Percentiles rank a stretch among this genome's conserved stretches.
Conservation (phyloP, 1,140 invertebrate species). For the Lordiphosa mommai region DNA sequence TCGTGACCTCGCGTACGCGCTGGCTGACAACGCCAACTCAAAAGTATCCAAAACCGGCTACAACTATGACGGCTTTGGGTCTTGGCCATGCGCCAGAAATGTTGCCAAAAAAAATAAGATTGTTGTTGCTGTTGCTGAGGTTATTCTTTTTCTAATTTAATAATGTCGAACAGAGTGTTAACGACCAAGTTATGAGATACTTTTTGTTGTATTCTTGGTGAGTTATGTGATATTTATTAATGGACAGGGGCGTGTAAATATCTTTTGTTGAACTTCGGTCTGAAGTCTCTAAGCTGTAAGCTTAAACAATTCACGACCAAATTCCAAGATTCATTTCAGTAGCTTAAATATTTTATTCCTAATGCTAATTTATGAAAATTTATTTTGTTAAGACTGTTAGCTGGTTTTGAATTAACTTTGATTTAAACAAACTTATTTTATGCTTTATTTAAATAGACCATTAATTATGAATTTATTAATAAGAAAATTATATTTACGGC, state of each 20-base stretch:
- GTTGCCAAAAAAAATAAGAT: slow-evolving; percentile 25
- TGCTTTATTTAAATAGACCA: background rate
- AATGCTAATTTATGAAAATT: background rate
- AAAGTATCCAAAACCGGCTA: slow-evolving; percentile 41
- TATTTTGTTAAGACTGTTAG: slow-evolving; percentile 1
- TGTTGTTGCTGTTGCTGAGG: slow-evolving; percentile 3
- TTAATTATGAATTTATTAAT: background rate
- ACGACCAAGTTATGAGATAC: slow-evolving; percentile 41
- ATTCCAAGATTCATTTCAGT: background rate
- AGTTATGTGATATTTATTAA: slow-evolving; percentile 11
- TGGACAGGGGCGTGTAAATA: no score
- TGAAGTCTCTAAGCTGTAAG: background rate
- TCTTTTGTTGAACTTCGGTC: slow-evolving; percentile 19
- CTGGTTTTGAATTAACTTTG: background rate
- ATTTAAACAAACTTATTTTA: background rate
- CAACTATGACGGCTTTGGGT: slow-evolving; percentile 18
- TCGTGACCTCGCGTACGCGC: slow-evolving; percentile 37
- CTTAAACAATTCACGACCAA: background rate
- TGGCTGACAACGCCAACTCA: slow-evolving; percentile 4
- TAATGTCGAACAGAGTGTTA: slow-evolving; percentile 48
- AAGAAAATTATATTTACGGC: background rate
- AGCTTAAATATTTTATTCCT: background rate
- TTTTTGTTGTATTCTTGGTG: slow-evolving; percentile 14
- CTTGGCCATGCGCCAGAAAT: slow-evolving; percentile 58
- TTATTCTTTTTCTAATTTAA: slow-evolving; percentile 51